Conservation (phyloP, 2,113 vertebrate species). For the Pholis gunnellus region DNA sequence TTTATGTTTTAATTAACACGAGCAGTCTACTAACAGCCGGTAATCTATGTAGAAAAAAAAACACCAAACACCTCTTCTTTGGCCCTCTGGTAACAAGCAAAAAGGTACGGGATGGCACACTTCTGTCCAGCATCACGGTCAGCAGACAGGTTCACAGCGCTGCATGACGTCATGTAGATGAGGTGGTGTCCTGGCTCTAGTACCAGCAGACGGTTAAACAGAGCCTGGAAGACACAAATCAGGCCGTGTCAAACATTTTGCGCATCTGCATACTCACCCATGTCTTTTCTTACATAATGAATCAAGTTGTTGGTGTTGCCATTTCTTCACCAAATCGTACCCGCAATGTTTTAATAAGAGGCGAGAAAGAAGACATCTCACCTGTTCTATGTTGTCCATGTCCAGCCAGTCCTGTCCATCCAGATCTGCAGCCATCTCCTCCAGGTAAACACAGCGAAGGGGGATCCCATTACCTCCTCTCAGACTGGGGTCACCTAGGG, state of each 20-base stretch:
- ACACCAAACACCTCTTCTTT: slow-evolving; percentile 90
- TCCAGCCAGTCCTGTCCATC: slow-evolving; percentile 99
- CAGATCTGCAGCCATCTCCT: slow-evolving; percentile 94
- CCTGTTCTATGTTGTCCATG: slow-evolving; percentile 98
- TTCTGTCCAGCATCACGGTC: slow-evolving; percentile 96
- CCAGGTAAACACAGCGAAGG: slow-evolving; percentile 93
- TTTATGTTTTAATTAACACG: slow-evolving; percentile 9
- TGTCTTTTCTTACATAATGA: not conserved
- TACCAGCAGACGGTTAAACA: slow-evolving; percentile 93
- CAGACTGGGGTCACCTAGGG: slow-evolving; percentile 92
- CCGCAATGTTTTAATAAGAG: not conserved
- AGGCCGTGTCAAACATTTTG: not conserved
- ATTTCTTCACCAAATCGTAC: not conserved
- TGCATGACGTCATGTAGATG: slow-evolving; percentile 93
- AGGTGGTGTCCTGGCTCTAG: slow-evolving; percentile 93
- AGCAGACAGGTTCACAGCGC: slow-evolving; percentile 90
- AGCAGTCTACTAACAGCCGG: slow-evolving; percentile 6
- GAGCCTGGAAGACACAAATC: slow-evolving; percentile 82
- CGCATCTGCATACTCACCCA: not conserved
- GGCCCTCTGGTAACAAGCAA: slow-evolving; percentile 92
- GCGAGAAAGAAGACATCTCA: slow-evolving; percentile 59
- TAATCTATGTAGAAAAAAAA: not conserved
- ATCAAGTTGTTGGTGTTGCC: not conserved
- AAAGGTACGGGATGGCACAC: slow-evolving; percentile 92
- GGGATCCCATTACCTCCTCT: slow-evolving; percentile 96